phyloP scores from a whole-genome alignment of 2,797 vertebrate genomes.

The Zalophus californianus region DNA sequence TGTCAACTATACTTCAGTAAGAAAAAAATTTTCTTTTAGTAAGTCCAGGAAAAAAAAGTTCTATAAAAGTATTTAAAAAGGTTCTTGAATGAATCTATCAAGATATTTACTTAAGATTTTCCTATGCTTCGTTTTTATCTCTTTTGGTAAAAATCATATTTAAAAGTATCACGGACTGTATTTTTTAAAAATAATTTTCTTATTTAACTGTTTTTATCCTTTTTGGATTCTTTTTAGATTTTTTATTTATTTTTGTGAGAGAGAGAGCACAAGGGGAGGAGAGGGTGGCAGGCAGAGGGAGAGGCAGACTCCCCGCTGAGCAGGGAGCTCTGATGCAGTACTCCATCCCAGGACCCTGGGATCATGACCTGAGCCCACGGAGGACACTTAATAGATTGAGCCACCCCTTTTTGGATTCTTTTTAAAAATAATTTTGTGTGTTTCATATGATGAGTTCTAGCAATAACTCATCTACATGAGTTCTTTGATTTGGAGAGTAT shows the following conservation, averaged over 20 bases:
- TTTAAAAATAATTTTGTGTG: background rate
- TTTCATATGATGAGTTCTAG: slow-evolving; percentile 59
- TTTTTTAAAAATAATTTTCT: slow-evolving; percentile 1
- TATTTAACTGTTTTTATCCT: slow-evolving; percentile 1
- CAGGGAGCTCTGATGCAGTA: background rate
- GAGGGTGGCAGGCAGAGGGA: background rate
- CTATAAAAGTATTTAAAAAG: background rate
- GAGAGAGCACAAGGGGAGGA: background rate
- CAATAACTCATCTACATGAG: background rate
- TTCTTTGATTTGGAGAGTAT: slow-evolving; percentile 20
- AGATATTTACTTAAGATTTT: slow-evolving; percentile 36
- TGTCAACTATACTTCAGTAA: background rate
- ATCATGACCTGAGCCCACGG: background rate
- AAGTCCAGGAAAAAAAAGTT: background rate
- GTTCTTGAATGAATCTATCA: slow-evolving; percentile 28
- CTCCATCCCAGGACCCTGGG: background rate
- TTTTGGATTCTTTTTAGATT: background rate
- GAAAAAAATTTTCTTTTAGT: background rate
- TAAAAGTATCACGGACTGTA: background rate
- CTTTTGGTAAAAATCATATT: slow-evolving; percentile 37
- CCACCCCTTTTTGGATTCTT: background rate
- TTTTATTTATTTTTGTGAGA: background rate
- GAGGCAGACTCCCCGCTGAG: background rate
- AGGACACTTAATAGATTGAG: background rate
- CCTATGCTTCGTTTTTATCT: background rate